These are phyloP conservation scores for Vicugna pacos DNA, from an alignment of 2,113 vertebrate genomes.

Conservation along the genomic window DNA sequence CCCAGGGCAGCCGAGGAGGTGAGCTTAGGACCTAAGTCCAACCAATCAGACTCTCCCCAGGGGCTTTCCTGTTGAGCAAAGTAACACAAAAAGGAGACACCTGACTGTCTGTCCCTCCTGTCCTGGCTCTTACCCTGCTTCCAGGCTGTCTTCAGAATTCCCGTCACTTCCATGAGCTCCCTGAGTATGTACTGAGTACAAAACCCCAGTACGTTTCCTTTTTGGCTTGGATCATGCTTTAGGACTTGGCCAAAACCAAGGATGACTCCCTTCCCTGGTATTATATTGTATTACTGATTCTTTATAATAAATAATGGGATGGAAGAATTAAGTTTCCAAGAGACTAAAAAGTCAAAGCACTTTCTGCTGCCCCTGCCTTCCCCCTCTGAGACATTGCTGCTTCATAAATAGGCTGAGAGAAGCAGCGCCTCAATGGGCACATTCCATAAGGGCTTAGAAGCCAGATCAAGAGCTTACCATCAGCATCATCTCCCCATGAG, in stretches of 20 bases:
- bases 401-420: not conserved
- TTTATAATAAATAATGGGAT: slow-evolving; percentile 19
- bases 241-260: slow-evolving; percentile 35
- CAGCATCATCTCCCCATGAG: not conserved
- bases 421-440: not conserved
- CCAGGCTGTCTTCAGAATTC: not conserved
- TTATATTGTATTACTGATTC: not conserved
- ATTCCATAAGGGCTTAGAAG: not conserved
- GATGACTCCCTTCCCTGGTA: not conserved
- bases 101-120: not conserved
- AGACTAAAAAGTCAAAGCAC: not conserved
- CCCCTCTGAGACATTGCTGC: not conserved
- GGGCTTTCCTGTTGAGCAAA: not conserved
- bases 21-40: not conserved
- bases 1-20: not conserved
- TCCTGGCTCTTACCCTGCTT: not conserved
- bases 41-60: not conserved
- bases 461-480: not conserved
- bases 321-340: slow-evolving; percentile 7
- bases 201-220: not conserved
- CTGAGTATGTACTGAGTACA: not conserved
- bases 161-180: not conserved
- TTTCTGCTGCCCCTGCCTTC: not conserved
- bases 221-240: not conserved
- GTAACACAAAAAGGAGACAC: not conserved